Conservation (phyloP, 2,113 vertebrate genomes). For the Sylvietta virens region DNA sequence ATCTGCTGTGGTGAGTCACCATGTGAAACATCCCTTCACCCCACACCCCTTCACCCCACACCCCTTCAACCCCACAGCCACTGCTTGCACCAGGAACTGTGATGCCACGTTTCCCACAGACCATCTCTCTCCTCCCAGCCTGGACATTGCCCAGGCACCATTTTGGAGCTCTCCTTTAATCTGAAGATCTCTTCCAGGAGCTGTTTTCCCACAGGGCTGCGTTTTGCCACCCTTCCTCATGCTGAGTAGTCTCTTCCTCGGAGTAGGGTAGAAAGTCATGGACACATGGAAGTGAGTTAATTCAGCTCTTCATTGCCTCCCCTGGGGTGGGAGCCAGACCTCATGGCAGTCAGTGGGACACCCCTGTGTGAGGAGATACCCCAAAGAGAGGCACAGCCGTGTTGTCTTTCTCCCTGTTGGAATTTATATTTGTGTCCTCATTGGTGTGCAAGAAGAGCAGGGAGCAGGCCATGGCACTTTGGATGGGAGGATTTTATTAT, state of each 20-base stretch:
- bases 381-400: background rate
- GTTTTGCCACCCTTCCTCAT: background rate
- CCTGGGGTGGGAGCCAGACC: background rate
- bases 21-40: accelerated
- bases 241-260: background rate
- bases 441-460: background rate
- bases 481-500: background rate
- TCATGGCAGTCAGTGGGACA: background rate
- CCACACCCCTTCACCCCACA: background rate
- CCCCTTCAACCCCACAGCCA: accelerated
- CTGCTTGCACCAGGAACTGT: accelerated
- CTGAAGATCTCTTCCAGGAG: background rate
- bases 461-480: background rate
- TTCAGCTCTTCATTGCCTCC: background rate
- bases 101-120: accelerated
- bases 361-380: background rate
- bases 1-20: accelerated
- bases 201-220: background rate
- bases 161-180: background rate
- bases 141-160: accelerated
- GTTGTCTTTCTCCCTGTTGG: background rate
- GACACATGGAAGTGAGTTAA: background rate
- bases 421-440: background rate
- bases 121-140: background rate
- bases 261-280: background rate